Evolutionary conservation across 2,797 vertebrate genomes (phyloP), one percentile per base, ranked within the genome.

Genomic region (Dendrocincla tyrannina): DNA sequence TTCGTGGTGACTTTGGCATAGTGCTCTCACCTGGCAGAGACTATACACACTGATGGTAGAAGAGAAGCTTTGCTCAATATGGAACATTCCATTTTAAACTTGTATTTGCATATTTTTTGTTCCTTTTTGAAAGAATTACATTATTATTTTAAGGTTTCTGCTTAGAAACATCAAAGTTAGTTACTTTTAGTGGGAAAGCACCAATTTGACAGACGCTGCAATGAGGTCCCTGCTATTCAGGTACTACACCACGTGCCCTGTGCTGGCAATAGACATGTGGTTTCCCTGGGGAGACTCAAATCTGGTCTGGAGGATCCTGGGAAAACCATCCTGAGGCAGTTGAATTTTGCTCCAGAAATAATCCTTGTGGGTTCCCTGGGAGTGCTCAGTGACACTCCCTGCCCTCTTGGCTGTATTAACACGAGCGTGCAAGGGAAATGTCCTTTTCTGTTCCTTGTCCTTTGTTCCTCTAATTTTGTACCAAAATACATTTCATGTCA

Each of bases 371-470:
- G 17, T 50, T 47, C 17, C 9, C 18, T 68, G 35, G 23, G 6
- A 39, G 9, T 0, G 2, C 0, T 0, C 63, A 42, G 24, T 12
- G n/a, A 5, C 6, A 2, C 13, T 53, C 6, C 0, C 18, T 22
- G 10, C 30, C 20, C 5, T 44, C 30, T 46, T 10, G 52, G 37
- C 42, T 11, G 0, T 22, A 5, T 42, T 6, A 47, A 10, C 28
- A 7, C 0, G 2, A 39, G 28, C 1, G 8, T 10, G 20, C 0
- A 7, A 52, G 47, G 72, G 13, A 28, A 20, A 56, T 10, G 5
- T 42, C 33, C 13, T 1, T 5, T 1, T 69, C 17, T 42, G 15
- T 42, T 44, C 42, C 42, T 18, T 44, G 9, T 44, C 42, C 42
- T 44, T 44, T 44, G 42, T 44, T 44, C 42, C 42, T 44, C 42